Conservation (phyloP, 2,888 invertebrate species). For the Oligia strigilis region DNA sequence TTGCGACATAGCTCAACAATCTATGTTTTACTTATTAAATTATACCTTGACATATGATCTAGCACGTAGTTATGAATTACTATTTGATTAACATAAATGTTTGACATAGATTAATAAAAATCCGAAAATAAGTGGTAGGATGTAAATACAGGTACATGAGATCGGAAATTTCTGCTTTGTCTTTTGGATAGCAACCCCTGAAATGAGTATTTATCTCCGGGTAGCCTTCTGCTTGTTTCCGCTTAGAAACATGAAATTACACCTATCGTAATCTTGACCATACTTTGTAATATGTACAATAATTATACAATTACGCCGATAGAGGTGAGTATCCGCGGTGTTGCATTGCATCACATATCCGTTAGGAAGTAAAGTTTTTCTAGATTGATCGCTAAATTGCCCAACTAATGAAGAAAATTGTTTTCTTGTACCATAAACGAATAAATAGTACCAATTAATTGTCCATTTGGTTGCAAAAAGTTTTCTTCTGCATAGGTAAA, state of each 20-base stretch:
- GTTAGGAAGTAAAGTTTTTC: slow-evolving; percentile 65
- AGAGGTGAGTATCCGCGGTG: slow-evolving; percentile 32
- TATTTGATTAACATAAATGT: not conserved
- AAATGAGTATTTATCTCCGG: not conserved
- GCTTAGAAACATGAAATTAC: not conserved
- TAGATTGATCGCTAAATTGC: slow-evolving; percentile 48
- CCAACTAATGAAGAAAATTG: slow-evolving; percentile 38
- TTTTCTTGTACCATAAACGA: slow-evolving; percentile 9
- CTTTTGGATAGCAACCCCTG: not conserved
- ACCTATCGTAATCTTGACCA: slow-evolving; percentile 15
- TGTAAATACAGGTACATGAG: not conserved
- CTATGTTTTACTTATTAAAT: slow-evolving; percentile 12
- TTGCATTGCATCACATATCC: slow-evolving; percentile 55
- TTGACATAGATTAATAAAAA: slow-evolving; percentile 2
- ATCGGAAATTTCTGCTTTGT: not conserved
- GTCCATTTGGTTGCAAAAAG: not conserved
- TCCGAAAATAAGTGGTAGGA: not conserved
- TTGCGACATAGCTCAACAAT: not conserved
- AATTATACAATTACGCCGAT: slow-evolving; percentile 41
- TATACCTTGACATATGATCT: slow-evolving; percentile 8
- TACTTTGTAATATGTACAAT: slow-evolving; percentile 13
- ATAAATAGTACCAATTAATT: not conserved
- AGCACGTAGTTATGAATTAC: slow-evolving; percentile 5
- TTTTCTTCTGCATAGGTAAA: not conserved
- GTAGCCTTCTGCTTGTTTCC: not conserved